Conservation (phyloP, 2,888 invertebrate species). For the Prosopocoilus inquinatus region DNA sequence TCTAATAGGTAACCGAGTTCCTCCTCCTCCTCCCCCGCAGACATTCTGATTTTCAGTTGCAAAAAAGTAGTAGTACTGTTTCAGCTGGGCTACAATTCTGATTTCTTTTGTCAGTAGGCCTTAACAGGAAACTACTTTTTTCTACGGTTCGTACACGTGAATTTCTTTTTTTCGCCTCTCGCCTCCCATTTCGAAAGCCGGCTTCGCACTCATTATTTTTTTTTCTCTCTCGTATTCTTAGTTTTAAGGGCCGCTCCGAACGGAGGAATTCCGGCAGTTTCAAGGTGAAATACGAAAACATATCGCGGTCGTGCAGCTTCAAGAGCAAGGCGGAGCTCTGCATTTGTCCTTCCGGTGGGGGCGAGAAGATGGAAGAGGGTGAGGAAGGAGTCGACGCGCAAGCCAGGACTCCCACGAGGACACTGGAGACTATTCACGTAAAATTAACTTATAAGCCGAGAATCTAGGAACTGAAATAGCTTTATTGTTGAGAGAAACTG, state of each 20-base stretch:
- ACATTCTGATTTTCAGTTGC: not conserved
- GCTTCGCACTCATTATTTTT: not conserved
- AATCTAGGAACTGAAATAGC: constrained; percentile 31
- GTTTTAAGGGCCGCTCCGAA: constrained; percentile 46
- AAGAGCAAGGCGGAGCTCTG: constrained; percentile 47
- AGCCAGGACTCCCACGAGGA: constrained; percentile 30
- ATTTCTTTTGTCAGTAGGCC: no score
- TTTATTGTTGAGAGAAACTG: no score
- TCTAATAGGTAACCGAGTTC: constrained; percentile 46
- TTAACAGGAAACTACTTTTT: no score
- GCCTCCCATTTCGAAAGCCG: no score
- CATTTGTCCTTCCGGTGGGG: constrained; percentile 39
- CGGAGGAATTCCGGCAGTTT: constrained; percentile 44
- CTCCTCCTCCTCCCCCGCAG: no score
- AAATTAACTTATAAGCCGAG: constrained; percentile 50
- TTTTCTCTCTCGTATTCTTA: constrained; percentile 22
- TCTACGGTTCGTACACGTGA: no score
- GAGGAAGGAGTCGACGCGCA: constrained; percentile 12
- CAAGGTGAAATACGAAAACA: constrained; percentile 47
- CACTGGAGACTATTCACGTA: constrained; percentile 48
- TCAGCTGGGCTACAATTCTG: no score
- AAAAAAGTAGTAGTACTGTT: no score
- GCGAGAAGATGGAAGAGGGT: constrained; percentile 25
- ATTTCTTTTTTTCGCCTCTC: no score
- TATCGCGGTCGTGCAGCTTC: constrained; percentile 48